Evolutionary conservation across 2,888 invertebrate genomes (phyloP), one percentile per base, ranked within the genome.

Genomic region (Acleris holmiana): DNA sequence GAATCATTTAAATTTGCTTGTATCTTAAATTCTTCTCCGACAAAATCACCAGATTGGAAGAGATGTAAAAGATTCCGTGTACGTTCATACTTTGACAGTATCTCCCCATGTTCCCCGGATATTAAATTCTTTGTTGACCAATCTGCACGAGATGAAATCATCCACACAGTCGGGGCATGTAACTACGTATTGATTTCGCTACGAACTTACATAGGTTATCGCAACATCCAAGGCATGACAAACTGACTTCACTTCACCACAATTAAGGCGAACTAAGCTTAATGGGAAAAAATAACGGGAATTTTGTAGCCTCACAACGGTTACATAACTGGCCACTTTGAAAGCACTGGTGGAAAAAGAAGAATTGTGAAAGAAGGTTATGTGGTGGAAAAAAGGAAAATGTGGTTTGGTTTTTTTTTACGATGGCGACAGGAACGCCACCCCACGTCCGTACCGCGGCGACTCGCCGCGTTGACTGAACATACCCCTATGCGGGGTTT

Each of bases 391-490:
- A 67, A 48, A 62, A 51, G 58, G 21, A 50, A 46, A 68, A 72
- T 70, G 62, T 66, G 72, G 70, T 69, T 66, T 68, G 61, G 25
- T 59, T 72, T 54, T 64, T 69, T 69, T 67, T 74, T 74, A 73
- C 72, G 73, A 71, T 60, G 73, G 73, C 73, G 73, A 67, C 60
- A 48, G 54, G 51, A 53, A 54, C 68, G 73, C 78, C 75, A 70
- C 66, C 69, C 59, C 79, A 77, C 90, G 88, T 75, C 78, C 79
- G 80, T 71, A 66, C 72, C 61, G 84, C 89, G 88, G 86, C 87
- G 73, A 68, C 69, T 68, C 74, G 87, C 89, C 90, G 91, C 86
- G 80, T 71, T 77, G 79, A 91, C 91, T 91, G 86, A 73, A 66
- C 75, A 74, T 72, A 80, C 82, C 83, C 78, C 76, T 72, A 66